Evolutionary conservation across 1,140 invertebrate species (phyloP), one percentile per base, ranked within the genome.

Genomic region (Atta texana): DNA sequence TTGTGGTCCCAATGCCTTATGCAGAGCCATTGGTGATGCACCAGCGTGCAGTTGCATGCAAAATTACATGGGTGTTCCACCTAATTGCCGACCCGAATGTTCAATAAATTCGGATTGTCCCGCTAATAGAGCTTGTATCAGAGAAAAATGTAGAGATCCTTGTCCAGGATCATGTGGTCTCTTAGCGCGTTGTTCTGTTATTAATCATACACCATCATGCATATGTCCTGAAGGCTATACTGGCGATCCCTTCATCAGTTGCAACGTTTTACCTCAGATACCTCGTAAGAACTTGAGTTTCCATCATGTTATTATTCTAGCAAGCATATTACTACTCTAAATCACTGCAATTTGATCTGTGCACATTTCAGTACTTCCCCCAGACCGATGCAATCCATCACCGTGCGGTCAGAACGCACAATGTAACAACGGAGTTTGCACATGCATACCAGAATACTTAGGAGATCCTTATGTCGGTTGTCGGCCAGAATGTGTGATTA

Each of bases 401-500:
- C 97, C 96, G 0, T 97, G 97, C 92, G 97, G 97, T 28, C 93
- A 96, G 8, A 97, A 97, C 91, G 94, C 97, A 14, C 92, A 95
- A 53, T 97, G 96, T 82, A 93, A 93, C 51, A 95, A 97, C 72
- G 95, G 96, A 24, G 92, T 95, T n/a, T 97, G 97, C 87, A 94
- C 94, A n/a, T 97, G 97, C 90, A 88, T 96, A 86, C 95, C 96
- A 7, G 96, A 97, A 89, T 97, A 97, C 91, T 95, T 95, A 85
- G 97, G 97, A 12, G 96, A 97, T 92, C 97, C 97, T 18, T 96
- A 97, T 75, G 92, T 92, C 49, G 95, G 94, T n/a, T 96, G 96
- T 92, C 93, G 96, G 87, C 97, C 97, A 34, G 97, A 97, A 94
- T 98, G 97, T 90, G 96, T 97, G 1, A 94, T 97, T 5, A 97